Percentiles rank a stretch among this genome's conserved stretches.
Conservation (phyloP, 2,797 vertebrate genomes). For the Eremophila alpestris region DNA sequence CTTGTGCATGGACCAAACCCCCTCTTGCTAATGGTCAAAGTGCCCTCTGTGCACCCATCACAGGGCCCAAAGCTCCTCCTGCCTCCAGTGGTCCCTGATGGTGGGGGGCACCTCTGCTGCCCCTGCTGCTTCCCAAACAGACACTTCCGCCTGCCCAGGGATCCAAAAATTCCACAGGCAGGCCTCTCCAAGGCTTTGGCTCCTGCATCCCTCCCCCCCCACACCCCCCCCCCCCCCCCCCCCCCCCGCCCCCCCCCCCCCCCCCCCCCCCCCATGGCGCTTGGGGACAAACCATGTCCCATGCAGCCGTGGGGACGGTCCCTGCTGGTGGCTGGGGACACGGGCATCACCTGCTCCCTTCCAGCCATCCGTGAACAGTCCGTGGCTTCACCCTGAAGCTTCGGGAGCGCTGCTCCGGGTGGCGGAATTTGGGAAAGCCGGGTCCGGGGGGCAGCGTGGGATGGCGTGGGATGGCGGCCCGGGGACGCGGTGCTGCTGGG, state of each 20-base stretch:
- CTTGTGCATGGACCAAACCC: rapidly evolving
- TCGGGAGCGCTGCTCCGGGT: neutral
- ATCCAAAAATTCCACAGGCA: neutral
- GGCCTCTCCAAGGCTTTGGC: neutral
- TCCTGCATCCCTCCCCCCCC: neutral
- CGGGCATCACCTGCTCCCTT: neutral
- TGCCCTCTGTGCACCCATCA: neutral
- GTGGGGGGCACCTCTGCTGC: neutral
- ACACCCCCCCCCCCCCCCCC: no score
- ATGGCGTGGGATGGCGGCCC: rapidly evolving
- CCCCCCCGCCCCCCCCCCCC: neutral
- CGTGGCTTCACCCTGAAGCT: neutral
- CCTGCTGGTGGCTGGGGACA: neutral
- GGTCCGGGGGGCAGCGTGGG: neutral
- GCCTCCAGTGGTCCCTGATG: neutral
- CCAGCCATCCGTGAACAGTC: rapidly evolving
- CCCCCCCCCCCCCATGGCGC: rapidly evolving
- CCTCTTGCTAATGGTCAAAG: neutral
- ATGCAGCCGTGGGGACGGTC: neutral
- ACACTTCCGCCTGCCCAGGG: neutral
- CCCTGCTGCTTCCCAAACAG: neutral
- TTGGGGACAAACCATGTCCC: rapidly evolving
- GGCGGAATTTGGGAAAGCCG: neutral
- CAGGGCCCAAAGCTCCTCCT: neutral
- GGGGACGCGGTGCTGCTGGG: neutral